Conservation (phyloP, 2,797 vertebrate species). For the Periparus ater region DNA sequence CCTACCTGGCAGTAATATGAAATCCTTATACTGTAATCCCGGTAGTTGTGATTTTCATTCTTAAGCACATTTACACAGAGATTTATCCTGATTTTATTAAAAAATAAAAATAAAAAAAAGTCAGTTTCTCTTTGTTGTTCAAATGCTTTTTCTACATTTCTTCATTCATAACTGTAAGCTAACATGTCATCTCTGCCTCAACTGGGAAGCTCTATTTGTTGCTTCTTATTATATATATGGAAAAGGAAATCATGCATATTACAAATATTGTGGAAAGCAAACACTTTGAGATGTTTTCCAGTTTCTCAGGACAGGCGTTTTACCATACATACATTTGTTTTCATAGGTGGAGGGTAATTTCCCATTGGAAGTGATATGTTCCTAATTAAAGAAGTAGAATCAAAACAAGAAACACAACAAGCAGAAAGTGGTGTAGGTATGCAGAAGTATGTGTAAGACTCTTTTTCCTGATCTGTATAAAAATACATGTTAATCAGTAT, state of each 20-base stretch:
- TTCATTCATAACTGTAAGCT: neutral
- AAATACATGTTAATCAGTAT: neutral
- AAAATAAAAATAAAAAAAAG: neutral
- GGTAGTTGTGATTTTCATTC: neutral
- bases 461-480: neutral
- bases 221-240: neutral
- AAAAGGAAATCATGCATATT: neutral
- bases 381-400: neutral
- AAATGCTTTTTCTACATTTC: neutral
- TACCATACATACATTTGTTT: neutral
- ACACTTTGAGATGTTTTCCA: neutral
- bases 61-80: neutral
- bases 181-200: neutral
- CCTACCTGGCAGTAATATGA: neutral
- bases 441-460: neutral
- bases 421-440: neutral
- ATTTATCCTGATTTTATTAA: neutral
- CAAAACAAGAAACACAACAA: neutral
- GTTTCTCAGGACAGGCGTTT: neutral
- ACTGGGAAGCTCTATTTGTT: neutral
- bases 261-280: neutral
- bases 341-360: neutral
- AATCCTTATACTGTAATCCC: neutral
- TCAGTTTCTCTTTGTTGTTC: neutral
- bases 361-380: neutral